A percentile compares a stretch with the other conserved stretches of the same genome.
phyloP scores from a whole-genome alignment of 2,888 invertebrate genomes.

The Clistopyga incitator region DNA sequence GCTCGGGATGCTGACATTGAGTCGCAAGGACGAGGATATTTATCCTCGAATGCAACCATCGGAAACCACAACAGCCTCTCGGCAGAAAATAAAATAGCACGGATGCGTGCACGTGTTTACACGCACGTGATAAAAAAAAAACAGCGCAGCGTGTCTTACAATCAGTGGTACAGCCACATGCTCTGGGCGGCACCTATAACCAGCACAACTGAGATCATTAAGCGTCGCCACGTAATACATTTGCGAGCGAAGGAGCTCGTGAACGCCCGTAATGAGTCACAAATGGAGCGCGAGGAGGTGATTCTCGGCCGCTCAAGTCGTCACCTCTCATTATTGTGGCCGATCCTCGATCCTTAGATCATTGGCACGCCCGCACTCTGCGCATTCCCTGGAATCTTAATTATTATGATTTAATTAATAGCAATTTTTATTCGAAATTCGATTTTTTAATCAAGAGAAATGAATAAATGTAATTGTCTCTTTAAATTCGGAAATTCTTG shows the following conservation, averaged over 20 bases:
- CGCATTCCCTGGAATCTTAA: background rate
- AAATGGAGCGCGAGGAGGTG: slow-evolving; percentile 58
- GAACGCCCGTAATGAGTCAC: slow-evolving; percentile 66
- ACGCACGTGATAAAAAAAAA: slow-evolving; percentile 39
- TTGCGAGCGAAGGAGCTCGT: slow-evolving; percentile 35
- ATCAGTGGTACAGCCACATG: slow-evolving; percentile 41
- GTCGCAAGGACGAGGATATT: slow-evolving; percentile 76
- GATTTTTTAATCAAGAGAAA: no score
- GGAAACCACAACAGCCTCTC: slow-evolving; percentile 43
- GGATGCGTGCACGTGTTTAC: slow-evolving; percentile 20
- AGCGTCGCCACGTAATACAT: slow-evolving; percentile 63
- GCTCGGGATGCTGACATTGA: slow-evolving; percentile 77
- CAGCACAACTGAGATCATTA: slow-evolving; percentile 36
- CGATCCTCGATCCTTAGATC: slow-evolving; percentile 4
- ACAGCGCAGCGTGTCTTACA: no score
- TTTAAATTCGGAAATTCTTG: no score
- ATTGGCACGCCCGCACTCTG: slow-evolving; percentile 2
- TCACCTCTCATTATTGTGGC: slow-evolving; percentile 25
- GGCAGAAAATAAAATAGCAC: background rate
- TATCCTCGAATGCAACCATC: slow-evolving; percentile 66
- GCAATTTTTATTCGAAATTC: no score
- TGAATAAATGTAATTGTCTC: no score
- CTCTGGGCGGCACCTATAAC: slow-evolving; percentile 17
- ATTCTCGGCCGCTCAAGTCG: slow-evolving; percentile 43
- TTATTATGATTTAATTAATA: no score